phyloP scores from a whole-genome alignment of 2,888 invertebrate genomes.

The Euplexia lucipara region DNA sequence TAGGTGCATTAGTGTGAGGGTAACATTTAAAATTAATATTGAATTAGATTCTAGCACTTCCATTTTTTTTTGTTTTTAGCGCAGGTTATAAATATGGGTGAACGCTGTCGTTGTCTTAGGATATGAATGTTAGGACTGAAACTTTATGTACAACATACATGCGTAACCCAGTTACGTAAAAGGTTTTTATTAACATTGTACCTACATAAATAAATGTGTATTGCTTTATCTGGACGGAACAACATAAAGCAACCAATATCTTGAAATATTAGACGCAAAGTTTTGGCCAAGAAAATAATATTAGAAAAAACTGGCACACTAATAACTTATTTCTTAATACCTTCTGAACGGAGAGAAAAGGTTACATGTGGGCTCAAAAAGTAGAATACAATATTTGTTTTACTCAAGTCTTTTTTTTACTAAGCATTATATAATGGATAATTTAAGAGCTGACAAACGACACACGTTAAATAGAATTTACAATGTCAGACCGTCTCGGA shows the following conservation, averaged over 20 bases:
- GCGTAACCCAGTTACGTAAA: conserved; percentile 17
- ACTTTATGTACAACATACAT: neutral
- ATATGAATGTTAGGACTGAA: conserved; percentile 13
- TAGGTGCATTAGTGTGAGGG: conserved; percentile 1
- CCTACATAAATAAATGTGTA: conserved; percentile 10
- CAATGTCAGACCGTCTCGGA: conserved; percentile 53
- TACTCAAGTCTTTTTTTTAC: neutral
- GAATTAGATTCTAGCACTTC: too few relatives aligned
- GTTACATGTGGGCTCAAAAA: neutral
- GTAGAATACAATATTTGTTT: conserved; percentile 19
- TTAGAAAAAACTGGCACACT: neutral
- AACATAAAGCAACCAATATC: neutral
- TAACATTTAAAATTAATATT: conserved; percentile 11
- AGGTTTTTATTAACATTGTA: conserved; percentile 14
- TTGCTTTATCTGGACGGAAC: neutral
- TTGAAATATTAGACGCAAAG: neutral
- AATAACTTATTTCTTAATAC: neutral
- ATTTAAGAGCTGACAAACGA: conserved; percentile 18
- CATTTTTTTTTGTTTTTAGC: conserved; percentile 16
- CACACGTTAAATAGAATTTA: conserved; percentile 37
- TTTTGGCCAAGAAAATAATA: conserved; percentile 1
- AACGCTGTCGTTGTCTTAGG: conserved; percentile 13
- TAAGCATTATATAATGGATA: conserved; percentile 30
- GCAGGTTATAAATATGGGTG: conserved; percentile 18
- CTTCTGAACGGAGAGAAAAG: neutral